Evolutionary conservation across 2,888 invertebrate species (phyloP).

Genomic region (Andrena haemorrhoa): DNA sequence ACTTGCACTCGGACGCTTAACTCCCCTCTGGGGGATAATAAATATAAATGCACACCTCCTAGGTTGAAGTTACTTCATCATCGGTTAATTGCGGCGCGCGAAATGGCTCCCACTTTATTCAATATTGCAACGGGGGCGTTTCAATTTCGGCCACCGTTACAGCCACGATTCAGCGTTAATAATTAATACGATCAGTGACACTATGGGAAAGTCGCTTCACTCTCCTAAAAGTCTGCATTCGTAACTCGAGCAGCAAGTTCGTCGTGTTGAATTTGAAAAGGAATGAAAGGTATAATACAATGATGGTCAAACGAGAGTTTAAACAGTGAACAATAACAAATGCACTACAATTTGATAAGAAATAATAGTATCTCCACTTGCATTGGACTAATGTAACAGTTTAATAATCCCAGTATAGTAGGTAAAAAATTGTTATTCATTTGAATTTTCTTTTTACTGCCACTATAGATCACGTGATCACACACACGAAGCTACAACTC

Average conservation of each 20-base stretch:
- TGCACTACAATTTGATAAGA: no score
- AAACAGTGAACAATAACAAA: neutral
- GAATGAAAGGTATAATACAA: neutral
- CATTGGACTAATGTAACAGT: no score
- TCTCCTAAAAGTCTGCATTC: no score
- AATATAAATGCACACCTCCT: constrained; percentile 35
- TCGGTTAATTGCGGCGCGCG: constrained; percentile 40
- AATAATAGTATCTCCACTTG: no score
- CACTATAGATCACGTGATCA: neutral
- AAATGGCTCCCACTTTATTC: constrained; percentile 30
- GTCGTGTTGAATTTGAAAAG: constrained; percentile 4
- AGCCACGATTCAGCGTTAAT: neutral
- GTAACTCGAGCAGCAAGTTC: neutral
- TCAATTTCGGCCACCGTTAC: neutral
- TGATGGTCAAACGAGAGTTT: neutral
- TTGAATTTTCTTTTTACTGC: neutral
- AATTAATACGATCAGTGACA: neutral
- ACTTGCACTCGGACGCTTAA: constrained; percentile 41
- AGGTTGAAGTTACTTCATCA: constrained; percentile 47
- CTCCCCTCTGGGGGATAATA: constrained; percentile 42
- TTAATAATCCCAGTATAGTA: no score
- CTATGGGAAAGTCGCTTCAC: neutral
- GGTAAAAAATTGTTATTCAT: neutral
- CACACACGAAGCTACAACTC: neutral
- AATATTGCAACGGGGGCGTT: constrained; percentile 3